Base-by-base conservation (phyloP, 2,797 vertebrate genomes). In the Sebastes goodei region DNA sequence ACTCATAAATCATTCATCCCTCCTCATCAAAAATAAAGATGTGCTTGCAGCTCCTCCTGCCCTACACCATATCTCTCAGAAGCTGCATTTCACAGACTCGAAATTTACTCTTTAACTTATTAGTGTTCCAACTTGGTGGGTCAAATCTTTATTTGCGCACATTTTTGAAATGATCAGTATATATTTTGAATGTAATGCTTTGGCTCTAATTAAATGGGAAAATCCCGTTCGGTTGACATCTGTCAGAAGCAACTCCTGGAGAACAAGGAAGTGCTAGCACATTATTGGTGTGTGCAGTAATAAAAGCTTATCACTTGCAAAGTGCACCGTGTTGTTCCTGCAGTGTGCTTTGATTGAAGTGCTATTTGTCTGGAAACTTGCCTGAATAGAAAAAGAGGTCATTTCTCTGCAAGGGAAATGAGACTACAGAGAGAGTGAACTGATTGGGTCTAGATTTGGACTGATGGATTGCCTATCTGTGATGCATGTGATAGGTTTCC, bases 1-100 rank as follows among this genome's bases (percentile, higher is more conserved):
- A 49, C 66, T 85, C 71, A 92, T 93, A 68, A 94, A 93, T 93
- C 78, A 93, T 91, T 94, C 78, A 94, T 84, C 21, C 10, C 15
- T 65, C 6, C 84, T 87, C 77, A 82, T 90, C 49, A 90, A 72
- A 88, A 86, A 70, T 78, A 74, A 84, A 88, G 21, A 72, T 35
- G 46, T 74, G 35, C 63, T 77, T 70, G 23, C 76, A 80, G 38
- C 62, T 84, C 59, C 53, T 88, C 33, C 70, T 61, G 66, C 71
- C 61, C 64, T 68, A 71, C 59, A 72, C 74, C 35, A 74, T 73
- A 76, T 77, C 35, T 52, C 25, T 73, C 30, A 56, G 27, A 81
- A 74, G 59, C 60, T 68, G 27, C n/a, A 77, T 76, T 81, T 86
- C 10, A 70, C 23, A 25, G 57, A 68, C 23, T 7, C 6, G 32